A percentile compares a stretch with the other conserved stretches of the same genome.
Conservation (phyloP, 2,888 invertebrate species). For the Timema cristinae region DNA sequence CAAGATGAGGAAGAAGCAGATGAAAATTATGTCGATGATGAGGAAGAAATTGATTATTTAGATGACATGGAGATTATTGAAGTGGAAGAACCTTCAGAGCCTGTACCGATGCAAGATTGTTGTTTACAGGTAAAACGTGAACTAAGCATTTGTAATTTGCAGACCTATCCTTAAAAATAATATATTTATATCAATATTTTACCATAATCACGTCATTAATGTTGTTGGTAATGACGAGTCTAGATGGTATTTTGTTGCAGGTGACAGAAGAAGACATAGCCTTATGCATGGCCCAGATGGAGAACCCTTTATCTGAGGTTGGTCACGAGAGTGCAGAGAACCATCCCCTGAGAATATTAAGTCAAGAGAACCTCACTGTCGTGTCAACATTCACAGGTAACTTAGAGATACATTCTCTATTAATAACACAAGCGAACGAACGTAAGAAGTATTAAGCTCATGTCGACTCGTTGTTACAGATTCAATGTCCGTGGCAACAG, state of each 20-base stretch:
- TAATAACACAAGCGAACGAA: neutral
- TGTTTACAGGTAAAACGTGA: conserved; percentile 67
- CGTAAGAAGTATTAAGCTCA: conserved; percentile 8
- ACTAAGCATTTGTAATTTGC: neutral
- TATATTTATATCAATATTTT: neutral
- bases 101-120: conserved; percentile 80
- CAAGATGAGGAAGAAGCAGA: conserved; percentile 16
- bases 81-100: conserved; percentile 73
- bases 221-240: too few species aligned
- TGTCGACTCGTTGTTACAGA: conserved; percentile 40
- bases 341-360: conserved; percentile 82
- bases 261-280: conserved; percentile 88
- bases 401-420: conserved; percentile 31
- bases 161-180: neutral
- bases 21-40: conserved; percentile 15
- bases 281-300: conserved; percentile 70
- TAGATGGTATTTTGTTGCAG: conserved; percentile 32
- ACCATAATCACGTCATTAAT: too few species aligned
- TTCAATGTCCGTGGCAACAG: conserved; percentile 54
- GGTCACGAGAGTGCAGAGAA: conserved; percentile 68
- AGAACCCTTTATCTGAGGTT: conserved; percentile 66
- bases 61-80: conserved; percentile 64
- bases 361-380: conserved; percentile 86
- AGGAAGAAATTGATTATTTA: conserved; percentile 16
- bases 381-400: conserved; percentile 84